Evolutionary conservation across 2,113 vertebrate genomes (phyloP), one percentile per base, ranked within the genome.

Genomic region (Halichoeres trimaculatus): DNA sequence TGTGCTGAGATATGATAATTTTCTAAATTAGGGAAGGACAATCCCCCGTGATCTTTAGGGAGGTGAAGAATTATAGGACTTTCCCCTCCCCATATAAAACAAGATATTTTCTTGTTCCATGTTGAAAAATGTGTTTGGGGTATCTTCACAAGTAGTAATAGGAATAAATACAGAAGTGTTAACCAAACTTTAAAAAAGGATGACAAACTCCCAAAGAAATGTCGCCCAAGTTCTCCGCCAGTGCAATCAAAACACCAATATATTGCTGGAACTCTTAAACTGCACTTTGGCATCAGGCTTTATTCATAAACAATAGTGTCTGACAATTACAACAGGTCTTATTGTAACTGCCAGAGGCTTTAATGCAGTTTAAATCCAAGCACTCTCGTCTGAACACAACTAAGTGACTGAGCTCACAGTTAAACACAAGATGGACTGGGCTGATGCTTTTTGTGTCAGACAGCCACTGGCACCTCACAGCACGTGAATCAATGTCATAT

Each of bases 401-500:
- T n/a, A n/a, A 14, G 24, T 48, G 13, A 20, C 58, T 47, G 60
- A 70, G 35, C 57, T 43, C 23, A 55, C 22, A 59, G 47, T 56
- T 85, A 56, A 60, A 81, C 55, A 78, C 70, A 77, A 78, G 52
- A 76, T 70, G 45, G 53, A 20, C 23, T 30, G 68, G 73, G 76
- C 45, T 41, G 74, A 75, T 71, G 56, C 43, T 59, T 71, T 80
- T 75, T 75, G 76, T 75, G 76, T 61, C 38, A 40, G 45, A 73
- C 54, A 72, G 51, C 68, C 41, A 61, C 40, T 70, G 38, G 64
- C 53, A 57, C 7, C 52, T 40, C 53, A 63, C 56, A 61, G 45
- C 47, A 64, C 20, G 11, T 56, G 36, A 75, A 71, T 77, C 81
- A 80, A 54, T 69, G 77, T 70, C 62, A 80, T 69, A 76, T 72